A percentile compares a stretch with the other conserved stretches of the same genome.
These are phyloP conservation scores for Poeciliopsis turneri DNA, from an alignment of 2,797 vertebrate species.

Conservation along the genomic window DNA sequence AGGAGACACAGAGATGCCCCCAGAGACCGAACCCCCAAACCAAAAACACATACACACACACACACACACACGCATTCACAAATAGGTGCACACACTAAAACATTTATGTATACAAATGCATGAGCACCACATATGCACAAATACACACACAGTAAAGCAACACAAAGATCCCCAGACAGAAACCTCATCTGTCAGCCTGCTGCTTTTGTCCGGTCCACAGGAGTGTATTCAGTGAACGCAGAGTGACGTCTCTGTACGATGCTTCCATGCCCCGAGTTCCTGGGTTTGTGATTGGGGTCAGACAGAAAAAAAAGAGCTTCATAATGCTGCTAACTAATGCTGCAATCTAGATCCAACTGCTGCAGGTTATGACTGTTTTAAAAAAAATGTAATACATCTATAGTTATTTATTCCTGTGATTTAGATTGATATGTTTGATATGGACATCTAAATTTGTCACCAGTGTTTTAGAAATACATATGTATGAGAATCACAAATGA, in stretches of 20 bases:
- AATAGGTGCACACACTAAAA: conserved; percentile 8
- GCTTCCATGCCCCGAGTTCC: conserved; percentile 50
- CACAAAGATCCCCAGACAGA: conserved; percentile 66
- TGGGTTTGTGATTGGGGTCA: conserved; percentile 15
- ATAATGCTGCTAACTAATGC: neutral
- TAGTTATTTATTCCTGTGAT: neutral
- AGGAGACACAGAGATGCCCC: conserved; percentile 83
- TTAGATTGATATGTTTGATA: neutral
- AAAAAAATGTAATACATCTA: neutral
- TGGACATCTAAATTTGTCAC: neutral
- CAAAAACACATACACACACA: conserved; percentile 20
- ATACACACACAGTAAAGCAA: conserved; percentile 34
- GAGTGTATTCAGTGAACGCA: conserved; percentile 62
- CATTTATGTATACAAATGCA: conserved; percentile 24
- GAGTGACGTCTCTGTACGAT: conserved; percentile 70
- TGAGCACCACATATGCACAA: conserved; percentile 21
- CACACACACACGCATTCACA: conserved; percentile 13
- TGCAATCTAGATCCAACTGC: neutral
- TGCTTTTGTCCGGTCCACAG: conserved; percentile 71
- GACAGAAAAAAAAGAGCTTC: conserved; percentile 38
- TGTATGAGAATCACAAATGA: neutral
- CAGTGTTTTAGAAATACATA: neutral
- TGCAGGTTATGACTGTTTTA: neutral
- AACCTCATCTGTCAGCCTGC: conserved; percentile 77
- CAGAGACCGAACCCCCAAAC: conserved; percentile 64